These are phyloP conservation scores for Tetraodon nigroviridis DNA, from an alignment of 2,113 vertebrate species.

Conservation along the genomic window DNA sequence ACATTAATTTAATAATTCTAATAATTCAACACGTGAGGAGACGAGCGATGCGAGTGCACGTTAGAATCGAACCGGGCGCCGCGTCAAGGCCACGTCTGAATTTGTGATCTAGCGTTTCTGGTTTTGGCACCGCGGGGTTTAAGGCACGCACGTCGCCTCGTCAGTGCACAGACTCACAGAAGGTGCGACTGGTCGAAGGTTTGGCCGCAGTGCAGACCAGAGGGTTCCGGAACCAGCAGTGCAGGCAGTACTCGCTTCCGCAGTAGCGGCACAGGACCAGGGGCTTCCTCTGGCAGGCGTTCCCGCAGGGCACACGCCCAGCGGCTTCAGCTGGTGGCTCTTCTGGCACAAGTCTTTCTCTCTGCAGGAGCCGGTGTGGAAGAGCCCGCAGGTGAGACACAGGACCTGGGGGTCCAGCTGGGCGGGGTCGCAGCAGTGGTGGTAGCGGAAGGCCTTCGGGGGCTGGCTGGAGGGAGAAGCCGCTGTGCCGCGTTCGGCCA, in stretches of 20 bases:
- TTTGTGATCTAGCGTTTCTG: constrained; percentile 4
- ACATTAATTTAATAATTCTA: not conserved
- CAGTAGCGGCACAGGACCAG: constrained; percentile 65
- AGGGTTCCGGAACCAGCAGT: constrained; percentile 62
- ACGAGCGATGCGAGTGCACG: not conserved
- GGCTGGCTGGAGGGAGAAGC: not conserved
- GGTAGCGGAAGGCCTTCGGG: constrained; percentile 36
- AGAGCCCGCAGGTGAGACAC: constrained; percentile 52
- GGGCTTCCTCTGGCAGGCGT: constrained; percentile 18
- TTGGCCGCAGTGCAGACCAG: constrained; percentile 60
- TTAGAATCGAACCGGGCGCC: not conserved
- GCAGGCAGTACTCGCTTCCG: constrained; percentile 40
- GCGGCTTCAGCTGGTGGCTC: not conserved
- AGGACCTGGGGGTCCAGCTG: constrained; percentile 28
- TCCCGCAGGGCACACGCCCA: constrained; percentile 43
- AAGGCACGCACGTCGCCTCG: constrained; percentile 48
- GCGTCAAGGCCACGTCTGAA: constrained; percentile 32
- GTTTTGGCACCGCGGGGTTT: constrained; percentile 3
- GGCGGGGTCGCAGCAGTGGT: constrained; percentile 45
- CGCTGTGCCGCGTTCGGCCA: no score
- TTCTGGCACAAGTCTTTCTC: constrained; percentile 1
- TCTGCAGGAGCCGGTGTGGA: constrained; percentile 51
- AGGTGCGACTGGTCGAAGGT: constrained; percentile 43
- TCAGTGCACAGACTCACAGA: constrained; percentile 42
- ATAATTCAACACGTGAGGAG: constrained; percentile 7